Evolutionary conservation across 2,797 vertebrate genomes (phyloP), one percentile per base, ranked within the genome.

Genomic region (Buphagus erythrorhynchus): DNA sequence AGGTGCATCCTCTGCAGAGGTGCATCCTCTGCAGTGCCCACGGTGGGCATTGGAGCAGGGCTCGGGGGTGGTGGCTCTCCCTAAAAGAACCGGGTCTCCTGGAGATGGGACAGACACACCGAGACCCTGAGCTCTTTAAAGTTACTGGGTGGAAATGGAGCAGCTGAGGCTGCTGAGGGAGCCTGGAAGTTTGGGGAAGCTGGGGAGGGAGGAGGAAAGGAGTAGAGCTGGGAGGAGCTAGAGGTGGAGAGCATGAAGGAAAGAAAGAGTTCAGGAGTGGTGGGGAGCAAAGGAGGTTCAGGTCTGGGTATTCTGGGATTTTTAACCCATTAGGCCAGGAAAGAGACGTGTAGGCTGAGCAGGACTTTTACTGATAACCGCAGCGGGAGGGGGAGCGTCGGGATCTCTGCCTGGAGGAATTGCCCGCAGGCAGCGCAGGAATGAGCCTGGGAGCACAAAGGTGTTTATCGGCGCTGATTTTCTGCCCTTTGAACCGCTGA

Each of bases 401-500:
- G 16, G 42, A 65, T 81, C 75, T 83, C 91, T 43, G 40, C 54
- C 9, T 11, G 59, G 52, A 77, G n/a, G 49, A 45, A n/a, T 35
- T 35, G 51, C 38, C 77, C 3, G 2, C 2, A 4, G 82, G 81
- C 59, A 69, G 58, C 20, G 7, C 71, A 35, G 67, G 36, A 28
- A 72, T 29, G 45, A 65, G 73, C 63, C 62, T 29, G 13, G 55
- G 69, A 92, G 48, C 76, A 73, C 82, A 88, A 59, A 93, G 38
- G 59, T 91, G 43, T 90, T 96, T 81, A 90, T 90, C 65, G 7
- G 58, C 18, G 62, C 78, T 84, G 93, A 59, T 92, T 94, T 91
- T 88, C 76, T 94, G 88, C 69, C 86, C 86, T 97, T 97, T 97
- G 88, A 93, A 86, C 93, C 69, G 76, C 86, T 90, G 58, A 81